Percentiles rank a stretch among this genome's conserved stretches.
Conservation (phyloP, 2,113 vertebrate genomes). For the rat (Rattus norvegicus) region GRCr8 NC_086037.1:11580501-11581000, state of each 20-base stretch:
- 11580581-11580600: constrained; percentile 61
- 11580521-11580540: constrained; percentile 55
- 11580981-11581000: constrained; percentile 44
- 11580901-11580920: constrained; percentile 72
- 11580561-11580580: constrained; percentile 48
- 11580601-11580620: constrained; percentile 57
- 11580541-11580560: constrained; percentile 61
- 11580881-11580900: constrained; percentile 72
- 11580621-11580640: constrained; percentile 74
- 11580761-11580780: constrained; percentile 83
- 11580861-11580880: constrained; percentile 75
- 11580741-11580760: constrained; percentile 87
- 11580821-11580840: constrained; percentile 79
- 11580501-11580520: constrained; percentile 28
- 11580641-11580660: constrained; percentile 79
- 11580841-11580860: constrained; percentile 76
- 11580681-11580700: constrained; percentile 85
- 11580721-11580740: constrained; percentile 83
- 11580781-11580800: constrained; percentile 38
- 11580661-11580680: constrained; percentile 81
- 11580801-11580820: constrained; percentile 70
- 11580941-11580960: constrained; percentile 67
- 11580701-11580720: constrained; percentile 85
- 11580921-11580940: constrained; percentile 76
- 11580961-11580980: constrained; percentile 48